Evolutionary conservation across 2,113 vertebrate genomes (phyloP), one percentile per base, ranked within the genome.

Genomic region (Hirundichthys speculiger): DNA sequence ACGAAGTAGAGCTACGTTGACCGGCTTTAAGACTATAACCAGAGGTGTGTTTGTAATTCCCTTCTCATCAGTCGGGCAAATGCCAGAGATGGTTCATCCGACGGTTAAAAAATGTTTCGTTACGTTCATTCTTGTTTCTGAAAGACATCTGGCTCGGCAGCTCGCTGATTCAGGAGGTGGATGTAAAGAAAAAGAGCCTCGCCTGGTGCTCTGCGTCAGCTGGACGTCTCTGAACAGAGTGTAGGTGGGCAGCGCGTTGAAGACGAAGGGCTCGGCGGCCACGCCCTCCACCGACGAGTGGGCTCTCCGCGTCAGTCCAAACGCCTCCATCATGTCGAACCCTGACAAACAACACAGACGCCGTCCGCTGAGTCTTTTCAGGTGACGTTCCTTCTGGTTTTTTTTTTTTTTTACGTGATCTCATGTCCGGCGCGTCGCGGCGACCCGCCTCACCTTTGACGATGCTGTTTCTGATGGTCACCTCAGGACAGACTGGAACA

Each of bases 281-380:
- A 98, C 92, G 0, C 98, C 96, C 4, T 94, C 93, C 46, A 97
- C 63, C 0, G 94, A 94, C 6, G 95, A 90, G 0, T 96, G 94
- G 21, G 94, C 93, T 58, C 78, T 91, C 68, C 84, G 92, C 2
- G 94, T 94, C 48, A 99, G 88, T 66, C 97, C 95, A 25, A 99
- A 99, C 2, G 89, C 92, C 14, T 91, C 93, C 97, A 98, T 98
- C 94, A 99, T 94, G 83, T 98, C 90, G 43, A 96, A 97, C 9
- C 96, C 97, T 99, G 71, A 30, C n/a, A 21, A 25, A 19, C n/a
- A 49, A 46, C 51, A 77, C 61, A 76, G 11, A 69, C 13, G 13
- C 19, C 14, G 11, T 40, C 38, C 11, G 38, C 14, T 40, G 14
- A 40, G 38, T 40, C 11, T 40, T n/a, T n/a, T n/a, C n/a, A n/a